Percentiles rank a stretch among this genome's conserved stretches.
Evolutionary conservation across 2,888 invertebrate species (phyloP).

Genomic region (Sepiola atlantica): DNA sequence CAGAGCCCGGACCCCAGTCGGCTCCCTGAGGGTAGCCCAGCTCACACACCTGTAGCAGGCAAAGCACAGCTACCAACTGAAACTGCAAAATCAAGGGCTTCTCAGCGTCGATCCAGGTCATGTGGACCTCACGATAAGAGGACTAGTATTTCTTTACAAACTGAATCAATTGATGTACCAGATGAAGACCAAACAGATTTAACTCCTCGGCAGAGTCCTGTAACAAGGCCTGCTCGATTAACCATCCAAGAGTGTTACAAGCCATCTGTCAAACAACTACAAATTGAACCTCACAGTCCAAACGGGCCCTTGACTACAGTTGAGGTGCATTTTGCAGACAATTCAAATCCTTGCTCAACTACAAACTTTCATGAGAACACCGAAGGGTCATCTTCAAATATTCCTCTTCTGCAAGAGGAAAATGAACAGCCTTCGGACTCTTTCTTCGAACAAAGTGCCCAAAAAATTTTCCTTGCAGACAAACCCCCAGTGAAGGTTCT

Average conservation of each 20-base stretch:
- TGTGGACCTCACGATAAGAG: slow-evolving; percentile 46
- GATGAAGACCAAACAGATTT: slow-evolving; percentile 35
- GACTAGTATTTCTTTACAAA: slow-evolving; percentile 38
- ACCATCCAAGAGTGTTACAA: slow-evolving; percentile 61
- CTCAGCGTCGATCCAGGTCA: slow-evolving; percentile 46
- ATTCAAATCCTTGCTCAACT: slow-evolving; percentile 65
- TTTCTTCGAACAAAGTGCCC: slow-evolving; percentile 36
- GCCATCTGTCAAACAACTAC: slow-evolving; percentile 48
- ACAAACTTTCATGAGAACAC: slow-evolving; percentile 53
- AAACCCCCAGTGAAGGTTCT: slow-evolving; percentile 45
- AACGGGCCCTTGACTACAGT: slow-evolving; percentile 56
- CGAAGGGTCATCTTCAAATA: slow-evolving; percentile 48
- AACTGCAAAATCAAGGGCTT: slow-evolving; percentile 40
- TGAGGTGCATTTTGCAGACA: slow-evolving; percentile 61
- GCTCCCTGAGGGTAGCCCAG: slow-evolving; percentile 24
- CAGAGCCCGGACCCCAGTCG: slow-evolving; percentile 44
- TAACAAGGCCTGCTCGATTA: slow-evolving; percentile 62
- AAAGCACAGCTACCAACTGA: neutral
- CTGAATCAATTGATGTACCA: slow-evolving; percentile 38
- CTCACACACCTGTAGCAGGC: slow-evolving; percentile 23
- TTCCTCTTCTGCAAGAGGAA: slow-evolving; percentile 45
- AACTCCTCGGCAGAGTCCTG: slow-evolving; percentile 59
- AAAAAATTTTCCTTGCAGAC: slow-evolving; percentile 34
- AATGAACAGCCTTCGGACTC: slow-evolving; percentile 21
- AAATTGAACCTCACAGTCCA: slow-evolving; percentile 49